phyloP scores from a whole-genome alignment of 2,888 invertebrate genomes.

The Seira ritae region DNA sequence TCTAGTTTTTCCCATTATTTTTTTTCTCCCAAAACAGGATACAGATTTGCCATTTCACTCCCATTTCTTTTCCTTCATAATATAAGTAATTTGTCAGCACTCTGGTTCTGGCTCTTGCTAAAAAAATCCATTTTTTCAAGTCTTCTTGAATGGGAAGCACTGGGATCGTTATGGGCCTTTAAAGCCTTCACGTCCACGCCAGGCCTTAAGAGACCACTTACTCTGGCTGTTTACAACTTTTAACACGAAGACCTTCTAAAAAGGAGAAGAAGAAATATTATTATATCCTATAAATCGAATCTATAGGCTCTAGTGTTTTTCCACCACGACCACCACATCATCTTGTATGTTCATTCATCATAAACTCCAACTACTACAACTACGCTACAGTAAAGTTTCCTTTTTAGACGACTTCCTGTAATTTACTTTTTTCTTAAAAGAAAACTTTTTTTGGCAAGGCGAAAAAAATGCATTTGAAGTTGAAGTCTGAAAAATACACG shows the following conservation, averaged over 20 bases:
- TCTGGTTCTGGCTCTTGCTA: background rate
- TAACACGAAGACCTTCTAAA: background rate
- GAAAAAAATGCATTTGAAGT: conserved; percentile 5
- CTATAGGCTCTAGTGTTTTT: background rate
- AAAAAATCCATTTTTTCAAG: background rate
- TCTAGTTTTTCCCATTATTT: background rate
- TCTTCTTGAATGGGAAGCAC: too few relatives aligned
- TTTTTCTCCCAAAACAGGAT: background rate
- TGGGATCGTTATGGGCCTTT: background rate
- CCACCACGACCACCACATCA: background rate
- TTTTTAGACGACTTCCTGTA: conserved; percentile 3
- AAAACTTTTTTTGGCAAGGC: background rate
- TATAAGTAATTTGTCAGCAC: background rate
- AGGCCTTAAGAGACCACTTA: background rate
- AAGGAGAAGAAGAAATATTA: too few relatives aligned
- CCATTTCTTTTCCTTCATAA: background rate
- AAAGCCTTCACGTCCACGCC: background rate
- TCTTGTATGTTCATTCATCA: background rate
- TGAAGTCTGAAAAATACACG: background rate
- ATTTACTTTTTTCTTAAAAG: background rate
- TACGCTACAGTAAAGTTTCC: background rate
- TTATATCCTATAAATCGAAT: conserved; percentile 3
- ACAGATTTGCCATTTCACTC: conserved; percentile 3
- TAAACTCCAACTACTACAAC: background rate
- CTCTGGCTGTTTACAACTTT: background rate